These are phyloP conservation scores for Whitmania pigra DNA, from an alignment of 1,140 invertebrate genomes.

Conservation along the genomic window DNA sequence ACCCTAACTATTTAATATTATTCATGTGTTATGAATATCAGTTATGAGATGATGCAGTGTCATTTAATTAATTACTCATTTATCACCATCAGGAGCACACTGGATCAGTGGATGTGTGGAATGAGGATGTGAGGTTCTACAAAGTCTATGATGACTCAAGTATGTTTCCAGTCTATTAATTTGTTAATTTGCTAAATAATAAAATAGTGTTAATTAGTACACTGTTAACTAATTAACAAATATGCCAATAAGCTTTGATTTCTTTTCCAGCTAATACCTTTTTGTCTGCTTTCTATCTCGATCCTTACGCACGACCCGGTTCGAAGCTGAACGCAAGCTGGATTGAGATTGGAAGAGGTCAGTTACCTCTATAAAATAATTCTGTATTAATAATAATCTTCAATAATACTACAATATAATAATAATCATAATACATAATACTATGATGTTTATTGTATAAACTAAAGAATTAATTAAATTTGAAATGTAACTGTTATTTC, in stretches of 20 bases:
- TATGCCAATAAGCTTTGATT: no score
- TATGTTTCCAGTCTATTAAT: conserved; percentile 9
- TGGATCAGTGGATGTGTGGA: conserved; percentile 56
- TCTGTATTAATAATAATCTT: neutral
- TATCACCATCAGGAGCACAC: conserved; percentile 44
- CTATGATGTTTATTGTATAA: no score
- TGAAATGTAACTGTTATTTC: no score
- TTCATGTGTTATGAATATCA: no score
- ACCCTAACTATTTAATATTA: no score
- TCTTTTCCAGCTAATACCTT: neutral
- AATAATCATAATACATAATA: no score
- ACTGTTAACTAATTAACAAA: no score
- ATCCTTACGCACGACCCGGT: conserved; percentile 32
- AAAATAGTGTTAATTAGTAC: no score
- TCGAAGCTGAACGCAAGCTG: conserved; percentile 51
- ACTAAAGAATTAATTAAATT: no score
- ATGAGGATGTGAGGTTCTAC: conserved; percentile 70
- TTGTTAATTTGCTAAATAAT: no score
- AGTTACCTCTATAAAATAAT: neutral
- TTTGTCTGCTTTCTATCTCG: conserved; percentile 32
- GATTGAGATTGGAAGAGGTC: conserved; percentile 40
- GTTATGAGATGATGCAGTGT: neutral
- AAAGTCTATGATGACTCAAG: conserved; percentile 56
- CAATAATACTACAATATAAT: no score
- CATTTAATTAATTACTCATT: neutral